Percentiles rank a stretch among this genome's conserved stretches.
phyloP scores from a whole-genome alignment of 2,797 vertebrate genomes.

The Glossophaga mutica region DNA sequence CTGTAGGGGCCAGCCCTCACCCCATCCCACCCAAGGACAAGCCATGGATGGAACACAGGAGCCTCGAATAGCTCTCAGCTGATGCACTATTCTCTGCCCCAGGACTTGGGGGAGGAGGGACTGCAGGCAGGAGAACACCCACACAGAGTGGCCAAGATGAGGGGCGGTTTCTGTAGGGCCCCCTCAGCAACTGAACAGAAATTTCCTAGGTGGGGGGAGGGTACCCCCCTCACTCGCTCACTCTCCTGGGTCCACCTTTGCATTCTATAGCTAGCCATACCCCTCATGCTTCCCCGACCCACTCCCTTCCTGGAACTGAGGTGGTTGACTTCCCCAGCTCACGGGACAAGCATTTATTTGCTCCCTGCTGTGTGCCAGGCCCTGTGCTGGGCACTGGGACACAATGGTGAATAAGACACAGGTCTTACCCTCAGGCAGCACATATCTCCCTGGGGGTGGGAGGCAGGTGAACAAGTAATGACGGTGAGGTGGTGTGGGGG shows the following conservation, averaged over 20 bases:
- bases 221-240: fast-evolving
- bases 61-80: background rate
- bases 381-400: background rate
- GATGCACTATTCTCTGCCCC: background rate
- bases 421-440: background rate
- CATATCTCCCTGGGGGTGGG: background rate
- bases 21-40: background rate
- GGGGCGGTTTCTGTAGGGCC: background rate
- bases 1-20: background rate
- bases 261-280: fast-evolving
- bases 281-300: background rate
- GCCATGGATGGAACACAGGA: background rate
- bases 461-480: background rate
- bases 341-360: background rate
- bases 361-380: background rate
- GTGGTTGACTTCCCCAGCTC: background rate
- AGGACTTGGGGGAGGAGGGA: background rate
- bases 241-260: background rate
- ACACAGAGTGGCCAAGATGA: fast-evolving
- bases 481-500: background rate
- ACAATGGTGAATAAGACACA: background rate
- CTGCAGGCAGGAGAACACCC: background rate
- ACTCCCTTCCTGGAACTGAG: background rate
- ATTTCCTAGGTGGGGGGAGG: background rate
- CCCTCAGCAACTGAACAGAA: background rate